Base-by-base conservation (phyloP, 2,113 vertebrate species). In the Hemicordylus capensis region DNA sequence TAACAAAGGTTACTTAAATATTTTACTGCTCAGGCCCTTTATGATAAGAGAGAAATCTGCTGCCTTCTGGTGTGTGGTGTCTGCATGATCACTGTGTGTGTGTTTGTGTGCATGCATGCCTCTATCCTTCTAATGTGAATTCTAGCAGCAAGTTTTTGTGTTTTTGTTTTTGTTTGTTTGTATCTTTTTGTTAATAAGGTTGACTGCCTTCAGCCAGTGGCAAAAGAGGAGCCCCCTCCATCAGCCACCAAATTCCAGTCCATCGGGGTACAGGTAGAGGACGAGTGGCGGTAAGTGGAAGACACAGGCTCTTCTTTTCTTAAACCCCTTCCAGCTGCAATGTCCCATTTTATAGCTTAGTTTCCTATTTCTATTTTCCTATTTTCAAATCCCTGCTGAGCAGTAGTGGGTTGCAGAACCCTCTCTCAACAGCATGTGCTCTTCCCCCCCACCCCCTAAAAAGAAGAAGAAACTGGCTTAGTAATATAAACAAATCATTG, bases 251-350 rank as follows among this genome's bases (percentile, higher is more conserved):
- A 95, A 96, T 99, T 99, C 97, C 99, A 99, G 97, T 99, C 99
- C 76, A 98, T 99, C 89, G 99, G 99, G 95, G 98, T 99, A 93
- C 99, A 99, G 97, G 98, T 99, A 97, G 99, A 99, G 97, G 98
- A 99, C 98, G 97, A 98, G 97, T 99, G 99, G 99, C 98, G 98
- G 99, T 99, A 97, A 98, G 98, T 98, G 92, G 92, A 85, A 94
- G 94, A 89, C 44, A 1, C 90, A 83, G 88, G 81, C 79, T 87
- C 92, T 85, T 89, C 76, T 84, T 83, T 91, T 91, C 59, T 75
- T 37, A 58, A 77, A 69, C 69, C 88, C 84, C 83, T 74, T 87
- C 82, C 67, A 91, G 84, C 80, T 89, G 77, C 6, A 1, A 58
- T 85, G 85, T 80, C 42, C 34, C 8, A 73, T 37, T 86, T 89